Base-by-base conservation (phyloP, 2,113 vertebrate species). In the Parotia lawesii region DNA sequence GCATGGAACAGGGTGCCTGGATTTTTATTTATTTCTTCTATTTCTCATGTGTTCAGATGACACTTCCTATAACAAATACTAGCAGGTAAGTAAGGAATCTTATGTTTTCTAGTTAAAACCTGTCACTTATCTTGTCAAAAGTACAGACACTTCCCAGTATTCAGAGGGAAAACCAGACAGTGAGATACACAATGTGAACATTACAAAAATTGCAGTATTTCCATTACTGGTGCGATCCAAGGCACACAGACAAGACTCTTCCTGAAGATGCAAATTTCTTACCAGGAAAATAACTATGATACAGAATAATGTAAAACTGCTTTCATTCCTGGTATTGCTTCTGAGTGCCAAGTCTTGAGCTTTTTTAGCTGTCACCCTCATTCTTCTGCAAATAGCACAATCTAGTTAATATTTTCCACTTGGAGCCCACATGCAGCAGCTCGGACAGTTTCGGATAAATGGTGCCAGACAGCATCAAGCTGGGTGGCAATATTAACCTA, bases 361-460 rank as follows among this genome's bases (percentile, higher is more conserved):
- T 88, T 81, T 85, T 90, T 88, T 71, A 93, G 65, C 37, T 92
- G 73, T 90, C 76, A 65, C 70, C 35, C 51, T 66, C 24, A 19
- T 87, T 89, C 54, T 91, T 76, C 58, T 95, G 94, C 67, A 91
- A 94, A 85, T 54, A 87, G 78, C 80, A 62, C 77, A 62, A 83
- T 62, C 51, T 48, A 66, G 81, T 95, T 95, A 87, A 82, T 95
- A 72, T 79, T 96, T 96, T 95, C 84, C 71, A 66, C 71, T 87
- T 17, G 22, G 74, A 87, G 81, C 84, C 82, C 38, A 58, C 58
- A 19, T 70, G 71, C 38, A 58, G 12, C 1, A 10, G 50, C 42
- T 89, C 0, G 10, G 58, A 9, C 50, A 69, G 76, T 47, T 93
- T 89, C 69, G 87, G 42, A 48, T 81, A 66, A 90, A 69, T 0